Evolutionary conservation across 2,888 invertebrate genomes (phyloP), one percentile per base, ranked within the genome.

Genomic region (Hirtodrosophila cameraria): DNA sequence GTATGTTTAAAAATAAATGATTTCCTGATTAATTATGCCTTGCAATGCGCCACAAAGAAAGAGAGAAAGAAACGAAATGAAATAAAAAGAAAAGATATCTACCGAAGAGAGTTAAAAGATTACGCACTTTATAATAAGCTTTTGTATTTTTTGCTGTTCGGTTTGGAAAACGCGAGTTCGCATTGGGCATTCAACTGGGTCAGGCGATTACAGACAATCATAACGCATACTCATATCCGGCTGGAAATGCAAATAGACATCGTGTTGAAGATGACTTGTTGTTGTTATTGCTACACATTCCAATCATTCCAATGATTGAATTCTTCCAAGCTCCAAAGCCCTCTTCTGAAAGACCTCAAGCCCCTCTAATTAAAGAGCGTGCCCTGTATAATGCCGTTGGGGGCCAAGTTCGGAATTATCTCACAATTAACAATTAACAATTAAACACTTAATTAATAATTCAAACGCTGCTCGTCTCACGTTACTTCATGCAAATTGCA

Each of bases 11-110:
- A 75, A 58, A 76, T 58, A 68, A 72, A 68, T 65, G 59, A 72
- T 86, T 86, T 80, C 87, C 87, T 77, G 85, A 86, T 84, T 84
- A 77, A 84, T 84, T 69, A 33, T 73, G 76, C 55, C 41, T 13
- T 13, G 70, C 45, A 63, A 82, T 64, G 70, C 33, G 18, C 12
- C 57, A 52, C 41, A 55, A 59, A 64, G 61, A 49, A 52, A 62
- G 45, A 23, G 6, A 50, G 4, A 48, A 5, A 35, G 25, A n/a
- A 7, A 36, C n/a, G n/a, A n/a, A n/a, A n/a, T n/a, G 16, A 65
- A 8, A 20, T 13, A 28, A 12, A 9, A 25, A 18, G 7, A 27
- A 11, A 23, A 38, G 11, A 25, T 18, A 12, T 46, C 39, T 33
- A 50, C 43, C n/a, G n/a, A n/a, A 53, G 30, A 45, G 52, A 52